A percentile compares a stretch with the other conserved stretches of the same genome.
Conservation (phyloP, 92 coral and sea anemone genomes). For the Isaurus tuberculatus region DNA sequence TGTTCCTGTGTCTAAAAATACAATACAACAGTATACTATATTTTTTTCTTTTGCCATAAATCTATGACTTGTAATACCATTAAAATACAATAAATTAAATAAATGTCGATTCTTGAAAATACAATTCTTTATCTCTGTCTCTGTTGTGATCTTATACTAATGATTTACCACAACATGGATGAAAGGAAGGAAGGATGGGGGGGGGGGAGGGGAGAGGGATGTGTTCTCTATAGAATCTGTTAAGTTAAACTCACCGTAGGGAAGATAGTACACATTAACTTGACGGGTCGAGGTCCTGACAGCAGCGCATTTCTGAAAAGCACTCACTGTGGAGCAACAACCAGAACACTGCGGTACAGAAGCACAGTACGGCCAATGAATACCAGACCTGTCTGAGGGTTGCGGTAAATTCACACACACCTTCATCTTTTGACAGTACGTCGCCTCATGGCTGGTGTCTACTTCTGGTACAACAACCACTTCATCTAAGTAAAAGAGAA, state of each 20-base stretch:
- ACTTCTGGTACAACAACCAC: not conserved
- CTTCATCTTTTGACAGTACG: conserved; percentile 22
- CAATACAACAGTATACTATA: too few relatives aligned
- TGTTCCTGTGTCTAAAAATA: too few relatives aligned
- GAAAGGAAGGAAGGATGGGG: too few relatives aligned
- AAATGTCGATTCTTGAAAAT: too few relatives aligned
- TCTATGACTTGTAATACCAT: too few relatives aligned
- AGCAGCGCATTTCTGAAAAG: conserved; percentile 6
- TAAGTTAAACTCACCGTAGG: conserved; percentile 3
- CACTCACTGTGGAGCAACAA: conserved; percentile 14
- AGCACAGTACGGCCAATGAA: conserved; percentile 41
- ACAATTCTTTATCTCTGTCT: too few relatives aligned
- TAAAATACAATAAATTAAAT: too few relatives aligned
- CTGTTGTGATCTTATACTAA: too few relatives aligned
- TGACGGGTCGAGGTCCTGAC: not conserved
- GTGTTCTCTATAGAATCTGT: not conserved
- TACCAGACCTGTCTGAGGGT: conserved; percentile 1
- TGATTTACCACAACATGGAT: too few relatives aligned
- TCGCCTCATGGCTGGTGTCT: conserved; percentile 6
- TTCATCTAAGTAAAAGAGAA: not conserved
- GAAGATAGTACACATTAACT: conserved; percentile 18
- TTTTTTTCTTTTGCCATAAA: too few relatives aligned
- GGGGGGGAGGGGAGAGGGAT: not conserved
- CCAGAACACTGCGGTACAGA: conserved; percentile 16
- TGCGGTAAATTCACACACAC: not conserved